A percentile compares a stretch with the other conserved stretches of the same genome.
Conservation (phyloP, 37 sponge, comb jelly and placozoan genomes). For the Cliona cf. orientalis region DNA sequence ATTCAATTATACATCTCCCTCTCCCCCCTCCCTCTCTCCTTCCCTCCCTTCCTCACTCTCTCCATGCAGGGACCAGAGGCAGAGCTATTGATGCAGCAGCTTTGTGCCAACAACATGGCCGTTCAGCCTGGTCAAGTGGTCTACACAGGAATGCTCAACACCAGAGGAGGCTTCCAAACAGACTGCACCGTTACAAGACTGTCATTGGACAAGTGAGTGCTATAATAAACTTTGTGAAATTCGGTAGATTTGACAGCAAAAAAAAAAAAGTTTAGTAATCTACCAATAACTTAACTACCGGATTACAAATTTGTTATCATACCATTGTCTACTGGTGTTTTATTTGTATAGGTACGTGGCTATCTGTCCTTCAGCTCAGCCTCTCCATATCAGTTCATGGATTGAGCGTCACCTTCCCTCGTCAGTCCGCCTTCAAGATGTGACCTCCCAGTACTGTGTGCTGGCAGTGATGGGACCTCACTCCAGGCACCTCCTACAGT, state of each 20-base stretch:
- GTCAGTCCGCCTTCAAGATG: slow-evolving; percentile 7
- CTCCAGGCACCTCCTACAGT: slow-evolving; percentile 23
- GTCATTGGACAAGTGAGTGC: slow-evolving; percentile 39
- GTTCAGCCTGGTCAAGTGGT: slow-evolving; percentile 60
- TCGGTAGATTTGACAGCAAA: too few species aligned
- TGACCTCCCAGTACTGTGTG: slow-evolving; percentile 38
- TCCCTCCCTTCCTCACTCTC: too few species aligned
- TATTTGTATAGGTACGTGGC: slow-evolving; percentile 32
- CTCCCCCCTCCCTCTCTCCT: not conserved
- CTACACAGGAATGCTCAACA: slow-evolving; percentile 87
- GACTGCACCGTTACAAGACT: slow-evolving; percentile 67
- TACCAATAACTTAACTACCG: too few species aligned
- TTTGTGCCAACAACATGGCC: slow-evolving; percentile 52
- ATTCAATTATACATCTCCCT: not conserved
- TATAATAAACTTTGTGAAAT: too few species aligned
- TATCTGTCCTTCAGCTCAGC: slow-evolving; percentile 31
- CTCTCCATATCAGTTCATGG: slow-evolving; percentile 38
- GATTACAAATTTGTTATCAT: too few species aligned
- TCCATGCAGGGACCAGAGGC: slow-evolving; percentile 46
- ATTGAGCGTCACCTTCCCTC: slow-evolving; percentile 42
- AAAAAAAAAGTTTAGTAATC: too few species aligned
- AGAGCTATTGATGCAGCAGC: slow-evolving; percentile 31
- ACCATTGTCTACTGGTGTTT: too few species aligned
- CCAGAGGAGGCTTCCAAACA: slow-evolving; percentile 75
- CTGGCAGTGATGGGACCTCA: slow-evolving; percentile 66